Conservation (phyloP, 2,113 vertebrate species). For the Rhinoderma darwinii region DNA sequence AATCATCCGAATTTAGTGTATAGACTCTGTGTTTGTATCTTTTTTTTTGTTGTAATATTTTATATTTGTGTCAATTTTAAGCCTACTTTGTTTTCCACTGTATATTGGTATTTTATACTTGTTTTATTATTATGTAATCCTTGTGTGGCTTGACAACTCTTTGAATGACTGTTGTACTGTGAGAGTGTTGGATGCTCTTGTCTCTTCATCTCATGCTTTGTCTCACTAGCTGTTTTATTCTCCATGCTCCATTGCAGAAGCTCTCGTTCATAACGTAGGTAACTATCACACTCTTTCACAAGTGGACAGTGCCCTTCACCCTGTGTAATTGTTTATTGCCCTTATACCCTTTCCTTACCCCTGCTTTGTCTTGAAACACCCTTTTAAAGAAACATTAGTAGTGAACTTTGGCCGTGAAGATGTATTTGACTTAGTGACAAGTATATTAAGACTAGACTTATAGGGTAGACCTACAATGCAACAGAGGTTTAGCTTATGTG, state of each 20-base stretch:
- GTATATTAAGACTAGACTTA: not conserved
- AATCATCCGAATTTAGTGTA: not conserved
- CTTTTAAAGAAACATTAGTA: not conserved
- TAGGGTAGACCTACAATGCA: not conserved
- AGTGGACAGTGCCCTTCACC: not conserved
- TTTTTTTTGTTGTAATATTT: not conserved
- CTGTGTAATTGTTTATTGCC: not conserved
- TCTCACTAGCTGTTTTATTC: slow-evolving; percentile 58
- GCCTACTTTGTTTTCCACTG: not conserved
- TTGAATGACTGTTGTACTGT: slow-evolving; percentile 1
- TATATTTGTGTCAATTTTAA: not conserved
- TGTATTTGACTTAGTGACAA: not conserved
- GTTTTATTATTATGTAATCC: not conserved
- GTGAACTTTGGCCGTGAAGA: not conserved
- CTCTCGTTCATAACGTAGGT: slow-evolving; percentile 55
- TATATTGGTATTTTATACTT: not conserved
- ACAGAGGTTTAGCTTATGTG: not conserved
- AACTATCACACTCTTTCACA: slow-evolving; percentile 51
- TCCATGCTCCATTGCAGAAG: slow-evolving; percentile 53
- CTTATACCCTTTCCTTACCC: not conserved
- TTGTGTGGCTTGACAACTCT: not conserved
- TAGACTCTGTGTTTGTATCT: not conserved
- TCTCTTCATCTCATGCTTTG: slow-evolving; percentile 31
- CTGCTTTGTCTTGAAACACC: not conserved
- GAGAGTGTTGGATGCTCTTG: slow-evolving; percentile 22